Base-by-base conservation (phyloP, 2,888 invertebrate genomes). In the Griposia aprilina region DNA sequence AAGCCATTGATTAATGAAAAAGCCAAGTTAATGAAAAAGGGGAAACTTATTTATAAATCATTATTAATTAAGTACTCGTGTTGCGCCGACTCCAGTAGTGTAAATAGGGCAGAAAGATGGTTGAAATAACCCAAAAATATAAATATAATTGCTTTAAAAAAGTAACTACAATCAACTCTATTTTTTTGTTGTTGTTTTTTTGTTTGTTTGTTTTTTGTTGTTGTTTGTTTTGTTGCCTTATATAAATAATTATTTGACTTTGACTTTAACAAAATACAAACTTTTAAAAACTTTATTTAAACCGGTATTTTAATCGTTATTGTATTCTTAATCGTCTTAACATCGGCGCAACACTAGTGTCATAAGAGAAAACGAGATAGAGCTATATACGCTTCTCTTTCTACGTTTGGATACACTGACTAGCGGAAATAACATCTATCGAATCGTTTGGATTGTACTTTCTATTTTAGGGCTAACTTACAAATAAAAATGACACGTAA, bases 341-440 rank as follows among this genome's bases (percentile, higher is more conserved):
- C 0, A n/a, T 7, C 0, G 11, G 68, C 1, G 2, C 88, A 80
- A 78, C 89, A 86, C 88, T 88, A 84, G 10, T 60, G 45, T 1
- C 76, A 36, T 7, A 20, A 45, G 20, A 69, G 23, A 65, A 71
- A 88, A 75, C 57, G 82, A 85, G 82, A 79, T 8, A 30, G 57
- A 63, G 59, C 6, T 52, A 65, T 79, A 72, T 36, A 7, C 0
- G 26, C 23, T 11, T 79, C 71, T 80, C 85, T 52, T 62, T 79
- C 62, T 66, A 68, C 63, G 71, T 63, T 87, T 76, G 89, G 87
- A 87, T 88, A 87, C 87, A 82, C 68, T 36, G 1, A 59, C 36
- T 60, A 71, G 50, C 2, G 23, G 7, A 13, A 59, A 45, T 26
- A 23, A 67, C 63, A 66, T 30, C 15, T 20, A 63, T 48, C 20